Base-by-base conservation (phyloP, 1,140 invertebrate species). In the Adoxophyes honmai region DNA sequence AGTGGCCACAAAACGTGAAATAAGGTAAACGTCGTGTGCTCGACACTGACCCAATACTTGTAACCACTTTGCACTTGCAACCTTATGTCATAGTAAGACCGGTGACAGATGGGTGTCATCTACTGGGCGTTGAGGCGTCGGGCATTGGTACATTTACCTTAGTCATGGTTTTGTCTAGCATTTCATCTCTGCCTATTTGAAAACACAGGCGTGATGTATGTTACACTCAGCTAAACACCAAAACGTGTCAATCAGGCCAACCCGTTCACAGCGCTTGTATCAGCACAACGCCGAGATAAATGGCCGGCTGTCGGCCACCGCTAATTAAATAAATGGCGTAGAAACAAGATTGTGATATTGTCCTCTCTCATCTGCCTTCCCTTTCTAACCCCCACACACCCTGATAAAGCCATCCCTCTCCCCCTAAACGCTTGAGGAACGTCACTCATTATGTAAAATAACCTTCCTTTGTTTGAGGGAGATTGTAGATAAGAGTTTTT, bases 301-400 rank as follows among this genome's bases (percentile, higher is more conserved):
- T 79, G 66, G 74, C 70, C 70, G 70, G 68, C 76, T 78, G 80
- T 86, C 82, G 76, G 77, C 66, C 68, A 75, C 70, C 70, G 80
- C 81, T 88, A 86, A 88, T 88, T 88, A 88, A 88, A 80, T 75
- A 84, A 88, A 88, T 88, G 83, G 83, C 57, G 80, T 66, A 84
- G 85, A 88, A 88, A 88, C 85, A 88, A 88, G 83, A 88, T 88
- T 88, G 83, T 74, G 81, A 82, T 84, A 86, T 86, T 86, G 84
- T 86, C 73, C 80, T 84, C 80, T 72, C 61, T 67, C 70, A 78
- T 75, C 60, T 69, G 60, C 68, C 15, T 0, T 81, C 70, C 38
- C 68, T 18, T 14, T 80, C 68, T 34, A 4, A 38, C 62, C 4
- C 16, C 0, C 0, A 1, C 0, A 7, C 13, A 13, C 10, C 13